These are phyloP conservation scores for Tachysurus vachellii DNA, from an alignment of 2,113 vertebrate species.

Conservation along the genomic window DNA sequence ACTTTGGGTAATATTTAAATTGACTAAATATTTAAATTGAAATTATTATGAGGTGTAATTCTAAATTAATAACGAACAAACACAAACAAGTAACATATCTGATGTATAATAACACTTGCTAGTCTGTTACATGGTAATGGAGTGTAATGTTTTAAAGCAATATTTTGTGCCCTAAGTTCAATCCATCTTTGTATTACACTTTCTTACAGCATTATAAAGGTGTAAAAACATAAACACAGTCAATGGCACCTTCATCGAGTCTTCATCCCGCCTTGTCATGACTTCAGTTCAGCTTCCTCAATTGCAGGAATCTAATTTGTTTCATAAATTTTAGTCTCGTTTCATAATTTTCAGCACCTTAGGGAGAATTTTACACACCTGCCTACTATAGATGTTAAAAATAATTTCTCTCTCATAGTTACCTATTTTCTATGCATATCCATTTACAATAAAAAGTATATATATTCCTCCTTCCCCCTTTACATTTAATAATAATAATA, in stretches of 20 bases:
- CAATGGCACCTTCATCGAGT: neutral
- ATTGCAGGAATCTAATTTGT: neutral
- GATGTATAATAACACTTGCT: neutral
- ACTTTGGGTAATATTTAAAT: neutral
- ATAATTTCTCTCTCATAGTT: conserved; percentile 2
- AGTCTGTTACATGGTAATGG: neutral
- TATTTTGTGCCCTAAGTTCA: neutral
- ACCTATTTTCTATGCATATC: conserved; percentile 55
- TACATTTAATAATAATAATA: conserved; percentile 70
- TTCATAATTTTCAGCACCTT: neutral
- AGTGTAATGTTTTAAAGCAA: neutral
- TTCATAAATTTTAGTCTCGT: neutral
- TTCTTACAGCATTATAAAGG: neutral
- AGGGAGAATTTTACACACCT: neutral
- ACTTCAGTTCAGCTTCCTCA: neutral
- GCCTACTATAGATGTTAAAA: neutral
- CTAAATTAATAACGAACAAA: neutral
- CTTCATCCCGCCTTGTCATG: too few relatives aligned
- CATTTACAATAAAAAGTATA: conserved; percentile 54
- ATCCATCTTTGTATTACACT: neutral
- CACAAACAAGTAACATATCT: neutral
- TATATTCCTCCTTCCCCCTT: conserved; percentile 46
- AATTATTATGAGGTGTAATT: too few relatives aligned
- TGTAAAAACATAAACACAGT: neutral
- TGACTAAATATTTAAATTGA: neutral